phyloP scores from a whole-genome alignment of 2,888 invertebrate species.

The Cacoxenus indagator region DNA sequence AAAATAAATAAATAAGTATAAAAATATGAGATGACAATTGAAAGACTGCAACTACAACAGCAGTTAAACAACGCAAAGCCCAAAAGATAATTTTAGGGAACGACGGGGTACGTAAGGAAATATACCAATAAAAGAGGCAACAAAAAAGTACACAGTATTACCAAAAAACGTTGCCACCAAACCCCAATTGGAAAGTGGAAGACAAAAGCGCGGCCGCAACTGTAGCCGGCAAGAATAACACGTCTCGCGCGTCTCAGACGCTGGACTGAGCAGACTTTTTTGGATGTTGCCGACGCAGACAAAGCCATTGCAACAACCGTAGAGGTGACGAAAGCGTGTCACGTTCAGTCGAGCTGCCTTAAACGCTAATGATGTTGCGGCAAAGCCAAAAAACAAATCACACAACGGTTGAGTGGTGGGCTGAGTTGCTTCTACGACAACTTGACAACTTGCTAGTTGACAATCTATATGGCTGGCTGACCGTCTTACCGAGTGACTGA shows the following conservation, averaged over 20 bases:
- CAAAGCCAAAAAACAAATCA: neutral
- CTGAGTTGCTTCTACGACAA: too few species aligned
- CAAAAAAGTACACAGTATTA: neutral
- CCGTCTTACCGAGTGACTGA: neutral
- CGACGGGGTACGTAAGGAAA: too few species aligned
- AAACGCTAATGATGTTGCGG: neutral
- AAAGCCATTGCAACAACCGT: neutral
- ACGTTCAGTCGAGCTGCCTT: constrained; percentile 4
- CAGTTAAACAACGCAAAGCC: neutral
- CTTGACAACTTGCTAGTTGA: neutral
- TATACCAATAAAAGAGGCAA: neutral
- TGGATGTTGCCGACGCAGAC: neutral
- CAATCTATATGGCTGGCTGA: neutral
- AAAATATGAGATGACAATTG: constrained; percentile 9
- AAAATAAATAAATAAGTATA: neutral
- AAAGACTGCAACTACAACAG: constrained; percentile 9
- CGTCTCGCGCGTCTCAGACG: neutral
- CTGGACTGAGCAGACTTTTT: neutral
- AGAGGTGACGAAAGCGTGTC: constrained; percentile 16
- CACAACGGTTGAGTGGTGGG: too few species aligned
- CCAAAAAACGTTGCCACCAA: too few species aligned
- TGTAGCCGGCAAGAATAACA: neutral
- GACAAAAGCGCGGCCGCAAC: too few species aligned
- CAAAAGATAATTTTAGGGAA: neutral
- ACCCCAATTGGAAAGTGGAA: neutral